Evolutionary conservation across 1,140 invertebrate genomes (phyloP).

Genomic region (Trialeurodes vaporariorum): DNA sequence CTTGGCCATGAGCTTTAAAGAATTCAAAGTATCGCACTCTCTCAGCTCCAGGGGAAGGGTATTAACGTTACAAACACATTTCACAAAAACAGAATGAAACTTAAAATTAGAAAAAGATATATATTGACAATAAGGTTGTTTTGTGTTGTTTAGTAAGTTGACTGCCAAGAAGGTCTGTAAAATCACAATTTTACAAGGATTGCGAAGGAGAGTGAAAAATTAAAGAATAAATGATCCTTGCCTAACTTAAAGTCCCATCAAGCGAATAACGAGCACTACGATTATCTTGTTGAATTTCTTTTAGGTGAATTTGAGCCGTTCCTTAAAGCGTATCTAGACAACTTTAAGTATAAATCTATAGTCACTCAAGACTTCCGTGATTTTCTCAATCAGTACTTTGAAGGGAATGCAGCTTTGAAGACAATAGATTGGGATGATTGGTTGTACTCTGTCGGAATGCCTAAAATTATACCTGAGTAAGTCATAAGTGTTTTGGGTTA

Average conservation of each 20-base stretch:
- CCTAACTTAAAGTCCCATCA: background rate
- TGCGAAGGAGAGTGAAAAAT: too few relatives aligned
- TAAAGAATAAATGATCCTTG: background rate
- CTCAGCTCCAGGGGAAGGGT: too few relatives aligned
- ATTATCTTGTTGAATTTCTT: constrained; percentile 28
- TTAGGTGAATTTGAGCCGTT: constrained; percentile 70
- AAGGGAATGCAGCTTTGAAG: constrained; percentile 35
- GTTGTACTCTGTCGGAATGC: constrained; percentile 75
- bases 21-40: too few relatives aligned
- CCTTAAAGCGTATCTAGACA: constrained; percentile 65
- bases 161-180: too few relatives aligned
- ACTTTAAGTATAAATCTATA: constrained; percentile 73
- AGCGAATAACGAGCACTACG: background rate
- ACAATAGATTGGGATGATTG: constrained; percentile 74
- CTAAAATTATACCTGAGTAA: constrained; percentile 69
- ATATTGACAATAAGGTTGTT: too few relatives aligned
- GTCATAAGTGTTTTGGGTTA: too few relatives aligned
- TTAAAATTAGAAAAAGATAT: too few relatives aligned
- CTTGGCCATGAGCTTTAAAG: too few relatives aligned
- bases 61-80: too few relatives aligned
- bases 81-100: too few relatives aligned
- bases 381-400: constrained; percentile 67
- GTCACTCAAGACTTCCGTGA: constrained; percentile 68
- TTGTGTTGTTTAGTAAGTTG: too few relatives aligned
- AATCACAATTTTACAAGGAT: too few relatives aligned